Evolutionary conservation across 2,888 invertebrate genomes (phyloP), one percentile per base, ranked within the genome.

Genomic region (Listrodromus nycthemerus): DNA sequence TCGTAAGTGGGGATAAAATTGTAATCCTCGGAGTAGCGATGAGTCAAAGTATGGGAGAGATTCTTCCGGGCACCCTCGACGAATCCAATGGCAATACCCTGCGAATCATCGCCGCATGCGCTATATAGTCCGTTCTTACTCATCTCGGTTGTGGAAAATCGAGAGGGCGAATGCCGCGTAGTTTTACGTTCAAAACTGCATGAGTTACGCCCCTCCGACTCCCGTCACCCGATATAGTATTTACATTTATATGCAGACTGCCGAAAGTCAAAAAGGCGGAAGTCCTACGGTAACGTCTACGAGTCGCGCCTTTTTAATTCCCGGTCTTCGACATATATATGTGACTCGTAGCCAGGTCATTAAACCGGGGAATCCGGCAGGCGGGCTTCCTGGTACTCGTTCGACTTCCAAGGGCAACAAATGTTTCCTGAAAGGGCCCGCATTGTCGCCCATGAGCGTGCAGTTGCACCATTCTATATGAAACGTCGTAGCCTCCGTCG

Each of bases 31-130:
- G 37, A 33, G 33, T 52, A 76, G 55, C 48, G 52, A 82, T 67
- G 73, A 77, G 71, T 77, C 81, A 76, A 73, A 37, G 48, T 21
- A 58, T 19, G 45, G 50, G 66, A 73, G 71, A 67, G 67, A 45
- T n/a, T 5, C 41, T 19, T 48, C 58, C 16, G 21, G 37, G 30
- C 48, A 10, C 45, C 55, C 30, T 21, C 24, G 50, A 55, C 41
- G 73, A 66, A 61, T 55, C 33, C 33, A n/a, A 52, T 45, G 61
- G 30, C 27, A 30, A 19, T 7, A 61, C n/a, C 30, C 61, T 48
- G 50, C 50, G 73, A 82, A 82, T 78, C 77, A 69, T 78, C 73
- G 77, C 19, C 13, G 7, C 19, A 30, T 1, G 13, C 16, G 69
- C 27, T 19, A 13, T 19, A 13, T 41, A 55, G 33, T 21, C 37